Conservation (phyloP, 2,797 vertebrate genomes). For the Spondyliosoma cantharus region DNA sequence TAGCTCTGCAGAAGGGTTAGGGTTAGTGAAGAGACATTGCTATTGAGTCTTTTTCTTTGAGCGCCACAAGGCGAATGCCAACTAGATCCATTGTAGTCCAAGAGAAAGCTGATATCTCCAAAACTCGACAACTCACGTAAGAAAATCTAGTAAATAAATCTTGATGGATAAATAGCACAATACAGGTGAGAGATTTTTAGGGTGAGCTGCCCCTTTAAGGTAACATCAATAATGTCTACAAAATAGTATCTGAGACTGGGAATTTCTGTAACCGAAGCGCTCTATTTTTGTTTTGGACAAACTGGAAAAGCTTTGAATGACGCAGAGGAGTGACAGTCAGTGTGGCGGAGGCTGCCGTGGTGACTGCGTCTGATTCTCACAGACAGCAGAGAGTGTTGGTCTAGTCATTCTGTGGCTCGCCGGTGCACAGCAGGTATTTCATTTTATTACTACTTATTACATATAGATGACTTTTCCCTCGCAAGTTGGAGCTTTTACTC, state of each 20-base stretch:
- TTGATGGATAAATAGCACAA: no score
- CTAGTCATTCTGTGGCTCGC: constrained; percentile 5
- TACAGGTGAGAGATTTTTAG: no score
- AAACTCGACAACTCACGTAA: no score
- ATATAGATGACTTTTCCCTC: neutral
- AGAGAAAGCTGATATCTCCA: no score
- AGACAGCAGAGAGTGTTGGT: constrained; percentile 13
- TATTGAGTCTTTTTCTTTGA: no score
- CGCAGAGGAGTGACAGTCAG: constrained; percentile 57
- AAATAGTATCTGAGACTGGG: neutral
- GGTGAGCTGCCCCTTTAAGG: no score
- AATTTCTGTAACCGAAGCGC: constrained; percentile 12
- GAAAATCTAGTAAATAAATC: no score
- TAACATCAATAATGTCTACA: neutral
- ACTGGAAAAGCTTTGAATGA: constrained; percentile 67
- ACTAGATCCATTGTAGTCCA: no score
- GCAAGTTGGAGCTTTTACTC: neutral
- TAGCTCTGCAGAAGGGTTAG: no score
- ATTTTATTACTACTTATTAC: neutral
- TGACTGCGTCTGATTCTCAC: constrained; percentile 37
- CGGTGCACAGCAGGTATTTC: constrained; percentile 55
- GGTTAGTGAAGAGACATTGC: no score
- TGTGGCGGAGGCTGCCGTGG: constrained; percentile 32
- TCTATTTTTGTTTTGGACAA: constrained; percentile 61
- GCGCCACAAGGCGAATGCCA: no score